phyloP scores from a whole-genome alignment of 2,888 invertebrate species.

The Odontocerum albicorne region DNA sequence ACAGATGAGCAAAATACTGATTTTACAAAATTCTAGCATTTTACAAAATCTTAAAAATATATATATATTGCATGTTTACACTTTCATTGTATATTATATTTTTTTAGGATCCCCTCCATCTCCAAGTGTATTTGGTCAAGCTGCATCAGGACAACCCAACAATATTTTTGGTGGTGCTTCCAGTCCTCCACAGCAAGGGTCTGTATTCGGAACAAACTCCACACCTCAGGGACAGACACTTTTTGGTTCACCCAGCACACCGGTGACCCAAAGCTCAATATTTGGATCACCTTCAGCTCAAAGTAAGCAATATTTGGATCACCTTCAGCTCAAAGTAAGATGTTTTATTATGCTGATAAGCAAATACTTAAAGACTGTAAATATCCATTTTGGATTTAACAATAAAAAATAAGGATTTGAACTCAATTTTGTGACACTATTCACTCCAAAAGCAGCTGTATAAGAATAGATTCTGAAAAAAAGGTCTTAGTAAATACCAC shows the following conservation, averaged over 20 bases:
- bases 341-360: background rate
- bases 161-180: slow-evolving; percentile 23
- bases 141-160: slow-evolving; percentile 2
- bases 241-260: slow-evolving; percentile 18
- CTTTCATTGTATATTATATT: too few relatives aligned
- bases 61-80: too few relatives aligned
- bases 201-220: slow-evolving; percentile 13
- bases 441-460: too few relatives aligned
- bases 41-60: too few relatives aligned
- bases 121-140: slow-evolving; percentile 28
- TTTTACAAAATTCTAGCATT: too few relatives aligned
- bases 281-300: slow-evolving; percentile 31
- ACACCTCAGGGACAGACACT: slow-evolving; percentile 13
- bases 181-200: background rate
- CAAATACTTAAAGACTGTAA: background rate
- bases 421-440: too few relatives aligned
- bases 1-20: too few relatives aligned
- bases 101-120: slow-evolving; percentile 17
- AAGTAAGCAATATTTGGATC: slow-evolving; percentile 31
- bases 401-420: background rate
- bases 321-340: slow-evolving; percentile 23
- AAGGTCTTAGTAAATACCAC: too few relatives aligned
- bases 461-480: too few relatives aligned
- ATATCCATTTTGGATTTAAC: too few relatives aligned
- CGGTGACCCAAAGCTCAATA: slow-evolving; percentile 5